Evolutionary conservation across 2,113 vertebrate genomes (phyloP), one percentile per base, ranked within the genome.

Genomic region (Nesoenas mayeri): DNA sequence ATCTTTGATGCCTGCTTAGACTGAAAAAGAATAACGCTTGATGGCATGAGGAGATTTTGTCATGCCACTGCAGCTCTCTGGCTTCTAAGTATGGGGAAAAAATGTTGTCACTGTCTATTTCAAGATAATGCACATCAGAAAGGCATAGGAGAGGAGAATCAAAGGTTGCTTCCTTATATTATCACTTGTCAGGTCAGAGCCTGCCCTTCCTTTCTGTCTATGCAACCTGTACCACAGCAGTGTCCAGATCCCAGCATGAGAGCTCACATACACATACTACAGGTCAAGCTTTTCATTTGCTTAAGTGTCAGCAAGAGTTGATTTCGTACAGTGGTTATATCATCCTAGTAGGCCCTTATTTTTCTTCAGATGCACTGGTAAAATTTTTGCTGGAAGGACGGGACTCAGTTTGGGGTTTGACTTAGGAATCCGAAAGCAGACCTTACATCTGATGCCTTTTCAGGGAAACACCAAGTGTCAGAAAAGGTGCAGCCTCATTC

Each of bases 1-100:
- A 50, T 71, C 62, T 79, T 78, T 95, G 72, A 90, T 91, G 42
- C 83, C 72, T 91, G 72, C 65, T 75, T 93, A 93, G 73, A 48
- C 95, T 91, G 42, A 83, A 80, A 85, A 93, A 82, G 67, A 79
- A 8, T 79, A 79, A 84, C 0, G 2, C 38, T 83, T 53, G 57
- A 88, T 61, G 88, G 31, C 69, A 21, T 34, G 36, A 91, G 60
- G 69, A 94, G 79, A 73, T 77, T 93, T 60, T 92, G 85, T 87
- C 70, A 54, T 69, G 50, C 40, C 31, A 62, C 31, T 89, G 42
- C 51, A 83, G 88, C 71, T 42, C 36, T 88, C 60, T 34, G 32
- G 17, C 71, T 93, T 88, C 87, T 92, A 88, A 78, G 29, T 3
- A 4, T 18, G 9, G 25, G 11, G 0, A 0, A 1, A 28, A 57